A percentile compares a stretch with the other conserved stretches of the same genome.
phyloP scores from a whole-genome alignment of 2,888 invertebrate genomes.

The Anthrax anthrax region DNA sequence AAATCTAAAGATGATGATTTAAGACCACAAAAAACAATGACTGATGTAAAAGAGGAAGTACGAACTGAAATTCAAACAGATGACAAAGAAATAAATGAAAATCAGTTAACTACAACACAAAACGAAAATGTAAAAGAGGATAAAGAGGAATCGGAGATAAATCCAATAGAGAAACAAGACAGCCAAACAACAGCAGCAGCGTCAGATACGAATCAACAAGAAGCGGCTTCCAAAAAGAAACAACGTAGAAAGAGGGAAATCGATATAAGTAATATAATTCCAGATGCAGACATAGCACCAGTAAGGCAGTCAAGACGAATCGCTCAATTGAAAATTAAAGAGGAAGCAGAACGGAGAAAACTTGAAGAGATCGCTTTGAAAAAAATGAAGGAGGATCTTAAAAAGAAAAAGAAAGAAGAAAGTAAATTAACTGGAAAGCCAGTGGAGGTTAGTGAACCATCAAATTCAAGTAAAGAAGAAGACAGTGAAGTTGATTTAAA shows the following conservation, averaged over 20 bases:
- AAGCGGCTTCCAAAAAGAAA: conserved; percentile 1
- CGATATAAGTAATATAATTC: conserved; percentile 30
- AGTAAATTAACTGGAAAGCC: conserved; percentile 22
- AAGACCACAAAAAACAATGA: no score
- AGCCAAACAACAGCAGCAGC: not conserved
- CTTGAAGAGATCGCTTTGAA: conserved; percentile 58
- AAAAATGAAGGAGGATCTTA: conserved; percentile 50
- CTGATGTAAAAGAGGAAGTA: not conserved
- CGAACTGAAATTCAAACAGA: not conserved
- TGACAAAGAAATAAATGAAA: not conserved
- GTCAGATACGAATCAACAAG: not conserved
- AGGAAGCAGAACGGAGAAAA: conserved; percentile 64
- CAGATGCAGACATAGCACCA: conserved; percentile 24
- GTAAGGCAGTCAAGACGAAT: conserved; percentile 72
- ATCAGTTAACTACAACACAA: not conserved
- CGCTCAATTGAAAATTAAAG: conserved; percentile 74
- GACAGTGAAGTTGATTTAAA: conserved; percentile 24
- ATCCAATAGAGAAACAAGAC: no score
- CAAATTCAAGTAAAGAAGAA: conserved; percentile 19
- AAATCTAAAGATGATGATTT: no score
- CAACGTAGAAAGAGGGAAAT: conserved; percentile 18
- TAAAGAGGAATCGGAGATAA: not conserved
- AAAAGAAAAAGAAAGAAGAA: conserved; percentile 36
- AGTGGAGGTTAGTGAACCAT: conserved; percentile 21
- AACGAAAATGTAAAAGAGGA: not conserved